phyloP scores from a whole-genome alignment of 2,797 vertebrate genomes.

The Mus minutoides region DNA sequence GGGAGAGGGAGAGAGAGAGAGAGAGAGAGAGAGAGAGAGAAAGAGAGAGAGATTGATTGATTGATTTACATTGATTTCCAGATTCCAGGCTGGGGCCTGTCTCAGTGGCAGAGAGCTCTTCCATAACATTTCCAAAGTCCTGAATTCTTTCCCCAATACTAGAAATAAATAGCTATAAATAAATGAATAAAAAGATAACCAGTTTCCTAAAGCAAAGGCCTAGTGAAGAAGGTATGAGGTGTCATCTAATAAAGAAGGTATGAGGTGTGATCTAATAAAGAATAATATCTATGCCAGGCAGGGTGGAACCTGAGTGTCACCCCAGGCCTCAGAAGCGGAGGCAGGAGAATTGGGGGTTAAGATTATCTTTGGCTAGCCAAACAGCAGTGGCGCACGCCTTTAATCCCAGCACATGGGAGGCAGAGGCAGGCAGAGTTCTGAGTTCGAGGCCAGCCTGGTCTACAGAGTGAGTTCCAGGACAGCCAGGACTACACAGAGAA shows the following conservation, averaged over 20 bases:
- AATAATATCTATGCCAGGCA: not conserved
- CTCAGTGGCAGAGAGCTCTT: not conserved
- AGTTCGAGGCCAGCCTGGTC: no score
- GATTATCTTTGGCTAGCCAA: not conserved
- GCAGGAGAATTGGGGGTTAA: no score
- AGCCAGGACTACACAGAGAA: no score
- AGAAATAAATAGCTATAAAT: not conserved
- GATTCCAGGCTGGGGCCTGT: not conserved
- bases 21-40: no score
- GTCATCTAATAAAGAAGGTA: not conserved
- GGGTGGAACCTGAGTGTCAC: not conserved
- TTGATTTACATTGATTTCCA: not conserved
- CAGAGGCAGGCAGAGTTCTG: no score
- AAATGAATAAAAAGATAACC: not conserved
- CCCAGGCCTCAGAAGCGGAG: no score
- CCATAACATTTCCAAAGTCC: not conserved
- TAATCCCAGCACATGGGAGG: no score
- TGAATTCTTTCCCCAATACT: not conserved
- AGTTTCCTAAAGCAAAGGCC: slow-evolving; percentile 11
- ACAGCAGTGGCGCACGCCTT: no score
- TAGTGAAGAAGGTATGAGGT: not conserved
- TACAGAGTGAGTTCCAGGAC: no score
- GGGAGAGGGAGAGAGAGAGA: no score
- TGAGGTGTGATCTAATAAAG: not conserved
- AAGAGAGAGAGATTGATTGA: no score